Evolutionary conservation across 1,140 invertebrate genomes (phyloP), one percentile per base, ranked within the genome.

Genomic region (Nebria ingens): DNA sequence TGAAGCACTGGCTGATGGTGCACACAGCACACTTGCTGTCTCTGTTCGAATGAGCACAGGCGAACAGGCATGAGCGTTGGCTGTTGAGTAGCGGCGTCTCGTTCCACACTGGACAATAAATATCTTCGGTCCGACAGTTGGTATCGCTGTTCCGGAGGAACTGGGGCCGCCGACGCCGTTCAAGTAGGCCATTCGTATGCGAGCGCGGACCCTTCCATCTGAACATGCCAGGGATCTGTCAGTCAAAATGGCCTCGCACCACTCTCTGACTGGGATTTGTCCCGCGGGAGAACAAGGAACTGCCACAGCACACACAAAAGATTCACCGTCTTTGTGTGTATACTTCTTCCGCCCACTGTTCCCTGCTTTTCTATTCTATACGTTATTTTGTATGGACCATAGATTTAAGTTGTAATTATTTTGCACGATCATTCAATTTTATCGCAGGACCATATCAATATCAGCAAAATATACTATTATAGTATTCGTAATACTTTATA

Each of bases 151-250:
- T 34, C 25, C 25, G 25, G 25, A 34, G 25, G 25, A 34, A 6
- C n/a, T n/a, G 25, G n/a, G 6, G 25, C 25, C 25, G n/a, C 25
- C 15, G 15, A 17, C 17, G 40, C 40, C 6, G 15, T 4, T 45
- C 40, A 45, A 45, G 15, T 17, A 45, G 40, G 40, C 40, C 40
- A 45, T 45, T 45, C 40, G 40, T 45, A 45, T 45, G 40, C 40
- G 40, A 45, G 25, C 25, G 25, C 25, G 25, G n/a, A n/a, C 25
- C 25, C n/a, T 34, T 34, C 25, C 25, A 34, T 34, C 25, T 34
- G 25, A 34, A 34, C 25, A 34, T 34, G 25, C 25, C 25, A 34
- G 25, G 25, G 25, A 34, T 34, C 25, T 34, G 25, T 34, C 25
- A 34, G 25, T 34, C 25, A 34, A 34, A 34, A 34, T 34, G 25